Conservation (phyloP, 2,888 invertebrate species). For the Apamea monoglypha region DNA sequence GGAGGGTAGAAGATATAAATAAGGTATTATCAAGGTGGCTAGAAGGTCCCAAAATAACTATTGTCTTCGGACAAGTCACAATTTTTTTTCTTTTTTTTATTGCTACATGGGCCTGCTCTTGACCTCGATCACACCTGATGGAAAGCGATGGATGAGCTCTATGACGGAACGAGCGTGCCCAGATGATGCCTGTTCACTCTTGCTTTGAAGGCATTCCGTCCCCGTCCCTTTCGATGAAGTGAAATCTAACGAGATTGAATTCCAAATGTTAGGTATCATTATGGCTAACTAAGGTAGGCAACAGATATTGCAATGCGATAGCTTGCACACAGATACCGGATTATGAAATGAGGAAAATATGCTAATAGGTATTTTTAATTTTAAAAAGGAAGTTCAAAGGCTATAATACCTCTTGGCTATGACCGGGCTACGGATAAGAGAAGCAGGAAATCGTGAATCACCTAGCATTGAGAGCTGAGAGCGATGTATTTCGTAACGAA, state of each 20-base stretch:
- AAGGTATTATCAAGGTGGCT: background rate
- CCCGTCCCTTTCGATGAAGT: background rate
- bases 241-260: background rate
- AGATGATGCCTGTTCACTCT: no score
- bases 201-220: background rate
- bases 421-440: background rate
- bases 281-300: background rate
- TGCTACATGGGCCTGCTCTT: no score
- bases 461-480: background rate
- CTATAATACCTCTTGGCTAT: background rate
- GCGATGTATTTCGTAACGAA: background rate
- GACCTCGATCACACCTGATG: no score
- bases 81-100: background rate
- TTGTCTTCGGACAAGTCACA: background rate
- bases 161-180: no score
- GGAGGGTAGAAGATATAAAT: background rate
- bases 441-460: slow-evolving; percentile 8
- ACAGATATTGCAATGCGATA: background rate
- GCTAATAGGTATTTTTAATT: background rate
- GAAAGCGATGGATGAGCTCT: no score
- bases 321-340: background rate
- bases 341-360: slow-evolving; percentile 16
- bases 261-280: background rate
- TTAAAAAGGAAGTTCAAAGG: slow-evolving; percentile 7
- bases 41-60: background rate